Percentiles rank a stretch among this genome's conserved stretches.
phyloP scores from a whole-genome alignment of 2,888 invertebrate species.

The Dastarcus helophoroides region DNA sequence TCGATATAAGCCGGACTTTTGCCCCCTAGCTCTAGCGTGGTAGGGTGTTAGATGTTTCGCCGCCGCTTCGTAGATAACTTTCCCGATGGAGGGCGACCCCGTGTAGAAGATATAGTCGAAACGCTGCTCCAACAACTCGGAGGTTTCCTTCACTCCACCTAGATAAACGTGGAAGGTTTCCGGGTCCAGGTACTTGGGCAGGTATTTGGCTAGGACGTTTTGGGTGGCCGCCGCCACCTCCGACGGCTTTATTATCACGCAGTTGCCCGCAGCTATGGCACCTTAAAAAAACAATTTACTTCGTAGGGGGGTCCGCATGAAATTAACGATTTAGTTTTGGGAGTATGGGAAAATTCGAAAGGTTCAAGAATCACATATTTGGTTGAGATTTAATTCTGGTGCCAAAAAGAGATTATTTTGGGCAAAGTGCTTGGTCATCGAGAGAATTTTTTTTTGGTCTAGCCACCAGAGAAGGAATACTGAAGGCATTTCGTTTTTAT shows the following conservation, averaged over 20 bases:
- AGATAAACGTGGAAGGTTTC: slow-evolving; percentile 70
- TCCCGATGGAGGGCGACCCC: slow-evolving; percentile 77
- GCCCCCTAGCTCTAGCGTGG: slow-evolving; percentile 76
- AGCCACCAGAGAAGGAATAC: no score
- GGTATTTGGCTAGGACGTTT: slow-evolving; percentile 54
- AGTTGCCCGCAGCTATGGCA: slow-evolving; percentile 92
- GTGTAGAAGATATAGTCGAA: slow-evolving; percentile 98
- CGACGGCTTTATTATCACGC: slow-evolving; percentile 87
- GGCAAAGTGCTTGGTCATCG: no score
- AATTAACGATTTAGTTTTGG: no score
- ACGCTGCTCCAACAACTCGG: slow-evolving; percentile 70
- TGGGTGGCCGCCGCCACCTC: slow-evolving; percentile 70
- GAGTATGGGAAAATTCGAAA: no score
- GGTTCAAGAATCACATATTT: no score
- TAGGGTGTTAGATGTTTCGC: slow-evolving; percentile 83
- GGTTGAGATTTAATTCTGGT: no score
- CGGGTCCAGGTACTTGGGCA: slow-evolving; percentile 86
- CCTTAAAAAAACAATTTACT: slow-evolving; percentile 18
- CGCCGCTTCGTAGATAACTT: slow-evolving; percentile 79
- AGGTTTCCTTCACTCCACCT: slow-evolving; percentile 78
- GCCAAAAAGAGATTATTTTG: no score
- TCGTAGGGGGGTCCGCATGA: no score
- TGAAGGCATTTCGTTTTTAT: no score
- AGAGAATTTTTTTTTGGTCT: no score
- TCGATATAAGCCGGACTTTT: slow-evolving; percentile 88